Conservation (phyloP, 2,888 invertebrate species). For the Eilema caniola region DNA sequence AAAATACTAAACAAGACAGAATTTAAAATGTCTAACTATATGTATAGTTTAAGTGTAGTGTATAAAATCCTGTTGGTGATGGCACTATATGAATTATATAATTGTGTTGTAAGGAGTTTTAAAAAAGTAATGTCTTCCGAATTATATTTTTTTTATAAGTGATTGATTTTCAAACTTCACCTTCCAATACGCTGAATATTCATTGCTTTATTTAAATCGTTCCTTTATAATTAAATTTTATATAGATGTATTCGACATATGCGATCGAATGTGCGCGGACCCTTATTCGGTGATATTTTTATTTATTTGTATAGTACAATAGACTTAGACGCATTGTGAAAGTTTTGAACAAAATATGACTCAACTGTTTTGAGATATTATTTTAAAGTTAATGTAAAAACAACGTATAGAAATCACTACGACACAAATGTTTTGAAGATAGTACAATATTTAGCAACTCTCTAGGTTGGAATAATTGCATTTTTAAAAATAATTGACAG, state of each 20-base stretch:
- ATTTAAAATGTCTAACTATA: not conserved
- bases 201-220: not conserved
- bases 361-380: not conserved
- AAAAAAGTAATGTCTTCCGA: not conserved
- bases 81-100: not conserved
- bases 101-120: constrained; percentile 1
- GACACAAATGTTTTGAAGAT: constrained; percentile 5
- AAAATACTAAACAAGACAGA: not conserved
- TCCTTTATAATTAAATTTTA: not conserved
- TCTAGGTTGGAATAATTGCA: constrained; percentile 18
- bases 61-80: not conserved
- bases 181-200: not conserved
- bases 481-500: constrained; percentile 25
- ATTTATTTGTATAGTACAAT: not conserved
- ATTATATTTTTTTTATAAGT: not conserved
- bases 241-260: not conserved
- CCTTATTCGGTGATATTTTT: not conserved
- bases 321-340: not conserved
- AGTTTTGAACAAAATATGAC: constrained; percentile 1
- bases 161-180: not conserved
- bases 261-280: not conserved
- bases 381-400: not conserved
- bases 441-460: constrained; percentile 20
- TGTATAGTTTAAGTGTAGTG: not conserved
- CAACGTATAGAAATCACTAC: not conserved